Conservation (phyloP, 2,797 vertebrate genomes). For the Phataginus tricuspis region DNA sequence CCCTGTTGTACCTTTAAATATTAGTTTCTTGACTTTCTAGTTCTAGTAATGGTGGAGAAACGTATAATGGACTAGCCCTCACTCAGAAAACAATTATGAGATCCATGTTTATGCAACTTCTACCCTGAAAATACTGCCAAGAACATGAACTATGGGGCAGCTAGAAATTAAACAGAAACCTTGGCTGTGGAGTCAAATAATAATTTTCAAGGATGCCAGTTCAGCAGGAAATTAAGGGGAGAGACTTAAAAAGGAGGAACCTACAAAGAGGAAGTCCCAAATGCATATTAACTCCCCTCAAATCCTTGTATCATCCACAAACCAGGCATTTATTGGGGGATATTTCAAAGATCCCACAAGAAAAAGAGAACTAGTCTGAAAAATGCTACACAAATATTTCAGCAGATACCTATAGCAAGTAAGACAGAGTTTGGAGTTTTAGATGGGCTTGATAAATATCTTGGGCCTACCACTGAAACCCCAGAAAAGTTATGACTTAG, state of each 20-base stretch:
- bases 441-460: neutral
- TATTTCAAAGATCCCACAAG: neutral
- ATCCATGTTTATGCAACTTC: neutral
- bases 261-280: neutral
- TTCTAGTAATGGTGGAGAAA: neutral
- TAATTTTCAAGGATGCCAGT: neutral
- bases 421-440: neutral
- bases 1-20: neutral
- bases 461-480: neutral
- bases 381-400: neutral
- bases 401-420: neutral
- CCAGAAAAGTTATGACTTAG: neutral
- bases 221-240: neutral
- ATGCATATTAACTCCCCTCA: neutral
- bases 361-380: neutral
- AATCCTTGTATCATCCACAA: neutral
- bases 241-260: neutral
- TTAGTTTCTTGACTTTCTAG: neutral
- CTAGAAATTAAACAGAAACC: neutral
- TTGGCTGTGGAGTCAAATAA: neutral
- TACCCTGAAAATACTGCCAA: neutral
- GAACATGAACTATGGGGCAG: neutral
- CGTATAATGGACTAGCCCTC: neutral
- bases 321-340: neutral
- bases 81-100: neutral